phyloP scores from a whole-genome alignment of 2,113 vertebrate species.

The Chaetops frenatus region DNA sequence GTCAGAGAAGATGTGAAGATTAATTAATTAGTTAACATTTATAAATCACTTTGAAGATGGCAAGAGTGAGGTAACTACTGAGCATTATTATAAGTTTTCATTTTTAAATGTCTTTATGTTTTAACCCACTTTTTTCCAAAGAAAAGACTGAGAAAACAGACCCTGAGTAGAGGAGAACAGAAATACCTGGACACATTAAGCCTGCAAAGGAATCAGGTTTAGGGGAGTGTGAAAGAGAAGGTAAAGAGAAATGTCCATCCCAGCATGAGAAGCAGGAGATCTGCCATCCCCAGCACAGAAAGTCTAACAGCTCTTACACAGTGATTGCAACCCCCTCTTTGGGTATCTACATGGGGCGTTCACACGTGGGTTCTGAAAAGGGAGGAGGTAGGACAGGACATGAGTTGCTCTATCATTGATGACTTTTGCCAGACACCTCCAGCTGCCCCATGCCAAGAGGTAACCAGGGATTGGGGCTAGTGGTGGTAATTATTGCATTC shows the following conservation, averaged over 20 bases:
- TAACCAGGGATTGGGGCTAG: rapidly evolving
- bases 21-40: slow-evolving; percentile 53
- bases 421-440: not conserved
- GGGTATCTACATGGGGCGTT: rapidly evolving
- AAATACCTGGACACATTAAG: not conserved
- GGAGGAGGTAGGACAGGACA: not conserved
- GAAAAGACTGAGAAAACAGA: not conserved
- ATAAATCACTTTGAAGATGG: slow-evolving; percentile 41
- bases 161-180: not conserved
- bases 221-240: not conserved
- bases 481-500: not conserved
- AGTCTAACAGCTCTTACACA: rapidly evolving
- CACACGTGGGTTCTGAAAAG: not conserved
- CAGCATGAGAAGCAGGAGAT: not conserved
- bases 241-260: not conserved
- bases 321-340: not conserved
- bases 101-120: not conserved
- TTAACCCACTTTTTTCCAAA: not conserved
- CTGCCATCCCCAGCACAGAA: not conserved
- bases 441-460: not conserved
- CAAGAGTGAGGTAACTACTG: not conserved
- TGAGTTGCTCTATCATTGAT: not conserved
- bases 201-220: not conserved
- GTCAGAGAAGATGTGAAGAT: not conserved
- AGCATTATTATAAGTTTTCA: not conserved